These are phyloP conservation scores for Alces alces DNA, from an alignment of 2,113 vertebrate species.

Conservation along the genomic window DNA sequence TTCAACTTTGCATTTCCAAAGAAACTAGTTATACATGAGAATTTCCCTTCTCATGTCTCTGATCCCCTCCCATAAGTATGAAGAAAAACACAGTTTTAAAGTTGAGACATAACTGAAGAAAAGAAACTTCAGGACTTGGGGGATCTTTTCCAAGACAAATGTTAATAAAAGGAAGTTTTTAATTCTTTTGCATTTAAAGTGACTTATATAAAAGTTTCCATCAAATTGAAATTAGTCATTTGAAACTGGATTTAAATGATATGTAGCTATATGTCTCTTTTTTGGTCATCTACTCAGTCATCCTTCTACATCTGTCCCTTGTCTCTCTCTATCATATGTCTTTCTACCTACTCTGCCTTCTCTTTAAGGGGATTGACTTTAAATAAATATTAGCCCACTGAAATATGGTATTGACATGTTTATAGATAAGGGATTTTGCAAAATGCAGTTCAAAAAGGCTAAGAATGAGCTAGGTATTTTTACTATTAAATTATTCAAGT, in stretches of 20 bases:
- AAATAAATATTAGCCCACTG: neutral
- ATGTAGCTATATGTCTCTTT: neutral
- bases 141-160: neutral
- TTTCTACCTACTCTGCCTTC: neutral
- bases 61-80: neutral
- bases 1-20: neutral
- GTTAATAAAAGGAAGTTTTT: neutral
- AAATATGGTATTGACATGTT: neutral
- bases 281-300: neutral
- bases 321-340: neutral
- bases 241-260: neutral
- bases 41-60: neutral
- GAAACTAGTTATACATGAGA: neutral
- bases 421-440: neutral
- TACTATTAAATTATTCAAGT: neutral
- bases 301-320: neutral
- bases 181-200: neutral
- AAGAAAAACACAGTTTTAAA: neutral
- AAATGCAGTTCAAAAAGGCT: neutral
- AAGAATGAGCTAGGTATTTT: neutral
- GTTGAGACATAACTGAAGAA: neutral
- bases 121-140: neutral
- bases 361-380: neutral
- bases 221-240: neutral
- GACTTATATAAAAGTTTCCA: neutral